phyloP scores from a whole-genome alignment of 2,888 invertebrate species.

The Heliconius erato region DNA sequence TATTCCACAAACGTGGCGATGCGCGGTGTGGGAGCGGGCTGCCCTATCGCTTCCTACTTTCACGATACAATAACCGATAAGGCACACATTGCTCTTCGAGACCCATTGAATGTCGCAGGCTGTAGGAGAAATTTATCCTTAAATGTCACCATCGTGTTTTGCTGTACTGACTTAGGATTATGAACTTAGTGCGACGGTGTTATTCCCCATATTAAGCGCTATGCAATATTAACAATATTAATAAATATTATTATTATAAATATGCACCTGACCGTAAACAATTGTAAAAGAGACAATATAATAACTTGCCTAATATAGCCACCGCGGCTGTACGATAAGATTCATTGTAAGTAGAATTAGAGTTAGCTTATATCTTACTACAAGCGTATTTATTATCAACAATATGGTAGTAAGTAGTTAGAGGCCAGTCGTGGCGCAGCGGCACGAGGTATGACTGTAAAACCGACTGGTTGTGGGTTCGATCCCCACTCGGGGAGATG shows the following conservation, averaged over 20 bases:
- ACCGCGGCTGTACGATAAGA: no score
- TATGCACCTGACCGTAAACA: no score
- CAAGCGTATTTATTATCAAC: no score
- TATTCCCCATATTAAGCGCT: background rate
- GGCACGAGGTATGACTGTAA: no score
- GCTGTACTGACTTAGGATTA: constrained; percentile 35
- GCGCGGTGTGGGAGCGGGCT: constrained; percentile 80
- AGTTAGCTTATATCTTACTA: no score
- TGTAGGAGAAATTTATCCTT: constrained; percentile 54
- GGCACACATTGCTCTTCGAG: constrained; percentile 67
- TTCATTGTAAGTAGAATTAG: no score
- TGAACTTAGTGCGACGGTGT: constrained; percentile 30
- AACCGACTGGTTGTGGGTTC: no score
- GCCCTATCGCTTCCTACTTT: constrained; percentile 83
- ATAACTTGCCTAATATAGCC: no score
- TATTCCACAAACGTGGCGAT: constrained; percentile 78
- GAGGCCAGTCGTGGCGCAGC: no score
- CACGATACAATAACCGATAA: constrained; percentile 77
- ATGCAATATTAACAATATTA: background rate
- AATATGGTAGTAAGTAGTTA: no score
- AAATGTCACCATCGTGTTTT: constrained; percentile 54
- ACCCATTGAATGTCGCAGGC: constrained; percentile 54
- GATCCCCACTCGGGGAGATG: no score
- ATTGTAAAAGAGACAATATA: no score
- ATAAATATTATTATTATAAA: background rate